Evolutionary conservation across 2,797 vertebrate species (phyloP), one percentile per base, ranked within the genome.

Genomic region (Pangasius krempfi): DNA sequence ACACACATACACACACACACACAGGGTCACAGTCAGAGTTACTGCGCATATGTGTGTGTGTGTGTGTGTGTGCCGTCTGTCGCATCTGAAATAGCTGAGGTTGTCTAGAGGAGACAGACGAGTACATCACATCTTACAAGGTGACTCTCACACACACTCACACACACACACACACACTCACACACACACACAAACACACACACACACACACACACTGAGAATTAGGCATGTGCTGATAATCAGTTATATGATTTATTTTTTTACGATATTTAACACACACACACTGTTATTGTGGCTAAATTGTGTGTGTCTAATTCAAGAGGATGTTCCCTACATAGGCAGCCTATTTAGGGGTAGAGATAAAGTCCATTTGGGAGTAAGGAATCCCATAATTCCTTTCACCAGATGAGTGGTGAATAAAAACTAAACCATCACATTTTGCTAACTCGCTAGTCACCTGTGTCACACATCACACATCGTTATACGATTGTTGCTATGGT

Each of bases 81-180:
- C 1, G 5, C 2, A n/a, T 78, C 44, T 60, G 58, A 79, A 66
- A 75, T 86, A 86, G 52, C 54, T 75, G 68, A 86, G 84, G 84
- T 75, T 86, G 84, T 86, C 70, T 86, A 64, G 56, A 86, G 85
- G 73, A 86, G 85, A 86, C 72, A 78, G 37, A 27, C 0, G 47
- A 64, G 47, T 79, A 79, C 50, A 79, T 70, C n/a, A 85, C 22
- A 27, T 85, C 66, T 73, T 66, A 70, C 66, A 72, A 85, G 84
- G 84, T 85, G 30, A 37, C 66, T 40, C n/a, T 18, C 44, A 52
- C 60, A 20, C 56, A 37, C n/a, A 58, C 78, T 56, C 50, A 75
- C 72, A 47, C 70, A 25, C 37, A 75, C 37, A 75, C 30, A 37
- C 66, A 70, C 30, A 37, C 66, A 68, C 40, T 4, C 52, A 54